phyloP scores from a whole-genome alignment of 2,888 invertebrate species.

The Omphaloscelis lunosa region DNA sequence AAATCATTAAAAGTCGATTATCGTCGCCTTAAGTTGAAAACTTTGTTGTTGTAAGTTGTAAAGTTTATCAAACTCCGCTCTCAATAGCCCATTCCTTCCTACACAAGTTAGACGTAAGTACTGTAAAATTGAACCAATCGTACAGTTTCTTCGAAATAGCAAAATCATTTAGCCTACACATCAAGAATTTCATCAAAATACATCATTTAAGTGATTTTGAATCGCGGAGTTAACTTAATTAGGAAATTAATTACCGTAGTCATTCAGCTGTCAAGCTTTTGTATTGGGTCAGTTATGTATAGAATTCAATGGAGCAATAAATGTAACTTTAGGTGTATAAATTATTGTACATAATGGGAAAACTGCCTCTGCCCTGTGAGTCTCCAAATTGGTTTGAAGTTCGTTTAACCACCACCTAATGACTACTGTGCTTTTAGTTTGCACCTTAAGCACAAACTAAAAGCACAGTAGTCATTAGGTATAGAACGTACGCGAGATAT shows the following conservation, averaged over 20 bases:
- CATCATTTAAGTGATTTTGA: slow-evolving; percentile 13
- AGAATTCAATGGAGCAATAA: slow-evolving; percentile 29
- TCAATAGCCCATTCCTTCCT: not conserved
- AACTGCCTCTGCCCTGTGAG: not conserved
- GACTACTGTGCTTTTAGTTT: no score
- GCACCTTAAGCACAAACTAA: not conserved
- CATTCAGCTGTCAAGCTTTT: slow-evolving; percentile 52
- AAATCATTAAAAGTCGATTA: no score
- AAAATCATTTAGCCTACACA: not conserved
- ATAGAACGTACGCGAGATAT: not conserved
- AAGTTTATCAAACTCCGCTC: not conserved
- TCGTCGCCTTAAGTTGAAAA: not conserved
- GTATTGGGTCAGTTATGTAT: slow-evolving; percentile 13
- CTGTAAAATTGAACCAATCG: not conserved
- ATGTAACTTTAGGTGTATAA: not conserved
- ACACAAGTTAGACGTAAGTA: not conserved
- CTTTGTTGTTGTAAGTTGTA: not conserved
- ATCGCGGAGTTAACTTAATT: slow-evolving; percentile 42
- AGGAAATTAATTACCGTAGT: slow-evolving; percentile 49
- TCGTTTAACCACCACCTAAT: no score
- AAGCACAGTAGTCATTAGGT: not conserved
- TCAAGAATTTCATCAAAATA: not conserved
- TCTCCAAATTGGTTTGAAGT: not conserved
- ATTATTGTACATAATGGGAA: slow-evolving; percentile 12
- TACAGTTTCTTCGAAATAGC: not conserved